These are phyloP conservation scores for Rhinoderma darwinii DNA, from an alignment of 2,113 vertebrate species.

Conservation along the genomic window DNA sequence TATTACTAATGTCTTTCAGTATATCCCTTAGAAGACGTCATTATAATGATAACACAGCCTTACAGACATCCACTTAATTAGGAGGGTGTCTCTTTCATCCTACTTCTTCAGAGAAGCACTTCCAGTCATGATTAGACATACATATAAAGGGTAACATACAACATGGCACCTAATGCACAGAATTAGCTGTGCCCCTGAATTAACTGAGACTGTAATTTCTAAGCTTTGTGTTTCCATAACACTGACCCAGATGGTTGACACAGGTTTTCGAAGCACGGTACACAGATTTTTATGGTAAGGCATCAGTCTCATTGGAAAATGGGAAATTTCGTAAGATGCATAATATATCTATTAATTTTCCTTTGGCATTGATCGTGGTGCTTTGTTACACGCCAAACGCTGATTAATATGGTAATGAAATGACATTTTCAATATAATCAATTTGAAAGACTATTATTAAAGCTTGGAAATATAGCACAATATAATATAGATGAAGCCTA, in stretches of 20 bases:
- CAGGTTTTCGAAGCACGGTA: not conserved
- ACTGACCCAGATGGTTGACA: not conserved
- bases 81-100: slow-evolving; percentile 4
- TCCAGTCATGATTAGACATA: slow-evolving; percentile 1
- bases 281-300: slow-evolving; percentile 24
- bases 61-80: slow-evolving; percentile 24
- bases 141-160: not conserved
- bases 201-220: not conserved
- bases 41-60: slow-evolving; percentile 25
- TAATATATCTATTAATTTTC: slow-evolving; percentile 23
- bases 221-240: not conserved
- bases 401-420: slow-evolving; percentile 19
- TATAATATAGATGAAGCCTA: not conserved
- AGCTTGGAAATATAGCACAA: not conserved
- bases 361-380: not conserved
- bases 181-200: not conserved
- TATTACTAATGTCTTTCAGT: slow-evolving; percentile 26
- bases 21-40: slow-evolving; percentile 5
- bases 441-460: not conserved
- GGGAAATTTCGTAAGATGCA: not conserved
- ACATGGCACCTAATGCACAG: not conserved
- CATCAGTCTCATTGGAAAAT: not conserved
- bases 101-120: not conserved
- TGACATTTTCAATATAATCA: not conserved
- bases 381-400: not conserved